These are phyloP conservation scores for Lasioglossum morio DNA, from an alignment of 2,888 invertebrate genomes.

Conservation along the genomic window DNA sequence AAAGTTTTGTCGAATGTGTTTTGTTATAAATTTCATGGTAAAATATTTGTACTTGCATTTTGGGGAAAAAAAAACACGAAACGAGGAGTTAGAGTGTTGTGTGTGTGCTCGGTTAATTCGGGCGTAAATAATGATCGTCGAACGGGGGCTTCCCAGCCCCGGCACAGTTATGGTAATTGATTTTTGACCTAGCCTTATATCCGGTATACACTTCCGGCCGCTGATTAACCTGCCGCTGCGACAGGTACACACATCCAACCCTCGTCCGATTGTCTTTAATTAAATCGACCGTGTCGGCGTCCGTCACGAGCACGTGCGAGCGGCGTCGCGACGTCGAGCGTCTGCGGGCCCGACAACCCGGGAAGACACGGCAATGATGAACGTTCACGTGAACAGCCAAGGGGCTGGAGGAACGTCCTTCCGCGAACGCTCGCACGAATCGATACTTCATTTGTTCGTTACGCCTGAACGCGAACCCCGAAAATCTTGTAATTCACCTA, in stretches of 20 bases:
- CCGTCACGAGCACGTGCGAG: conserved; percentile 66
- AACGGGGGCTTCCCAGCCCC: neutral
- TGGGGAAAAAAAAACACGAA: neutral
- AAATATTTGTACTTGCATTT: neutral
- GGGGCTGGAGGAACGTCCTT: conserved; percentile 13
- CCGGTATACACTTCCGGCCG: conserved; percentile 33
- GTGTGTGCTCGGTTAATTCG: neutral
- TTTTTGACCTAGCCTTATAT: neutral
- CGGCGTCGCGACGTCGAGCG: conserved; percentile 47
- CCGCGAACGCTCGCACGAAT: neutral
- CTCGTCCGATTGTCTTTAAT: conserved; percentile 69
- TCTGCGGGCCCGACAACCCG: conserved; percentile 29
- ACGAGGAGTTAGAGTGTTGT: neutral
- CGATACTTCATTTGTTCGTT: neutral
- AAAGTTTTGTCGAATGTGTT: too few species aligned
- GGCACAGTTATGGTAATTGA: conserved; percentile 11
- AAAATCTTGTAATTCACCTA: neutral
- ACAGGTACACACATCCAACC: conserved; percentile 34
- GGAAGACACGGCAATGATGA: conserved; percentile 58
- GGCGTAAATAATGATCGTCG: neutral
- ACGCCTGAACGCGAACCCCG: neutral
- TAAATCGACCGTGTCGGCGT: conserved; percentile 68
- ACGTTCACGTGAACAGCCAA: conserved; percentile 52
- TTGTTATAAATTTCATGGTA: neutral
- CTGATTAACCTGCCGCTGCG: conserved; percentile 49